These are phyloP conservation scores for Acanthiza pusilla DNA, from an alignment of 2,797 vertebrate species.

Conservation along the genomic window DNA sequence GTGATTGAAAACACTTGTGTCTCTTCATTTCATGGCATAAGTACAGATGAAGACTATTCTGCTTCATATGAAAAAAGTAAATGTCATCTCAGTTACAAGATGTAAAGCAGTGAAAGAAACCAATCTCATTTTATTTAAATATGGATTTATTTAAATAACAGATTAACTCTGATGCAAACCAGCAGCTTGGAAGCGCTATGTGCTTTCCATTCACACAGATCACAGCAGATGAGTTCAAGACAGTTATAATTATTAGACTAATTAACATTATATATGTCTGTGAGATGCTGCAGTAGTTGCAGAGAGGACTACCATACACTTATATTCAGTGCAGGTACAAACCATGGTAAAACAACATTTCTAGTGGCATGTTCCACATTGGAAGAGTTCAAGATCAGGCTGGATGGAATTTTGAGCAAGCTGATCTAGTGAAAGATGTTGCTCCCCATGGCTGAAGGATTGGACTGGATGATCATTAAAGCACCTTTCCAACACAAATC, in stretches of 20 bases:
- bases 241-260: background rate
- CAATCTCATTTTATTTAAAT: slow-evolving; percentile 4
- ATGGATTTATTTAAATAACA: slow-evolving; percentile 9
- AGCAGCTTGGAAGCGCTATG: background rate
- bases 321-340: background rate
- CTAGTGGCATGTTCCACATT: background rate
- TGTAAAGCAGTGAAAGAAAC: slow-evolving; percentile 4
- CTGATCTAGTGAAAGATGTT: background rate
- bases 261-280: background rate
- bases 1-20: slow-evolving; percentile 43
- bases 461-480: background rate
- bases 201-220: background rate
- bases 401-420: background rate
- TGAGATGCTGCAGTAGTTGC: background rate
- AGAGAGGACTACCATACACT: background rate
- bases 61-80: slow-evolving; percentile 3
- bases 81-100: slow-evolving; percentile 9
- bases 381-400: background rate
- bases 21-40: background rate
- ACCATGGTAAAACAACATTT: background rate
- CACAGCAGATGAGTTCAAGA: background rate
- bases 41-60: background rate
- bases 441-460: background rate
- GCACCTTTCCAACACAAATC: background rate
- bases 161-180: slow-evolving; percentile 6